A percentile compares a stretch with the other conserved stretches of the same genome.
phyloP scores from a whole-genome alignment of 2,888 invertebrate genomes.

The Ectobius pallidus region DNA sequence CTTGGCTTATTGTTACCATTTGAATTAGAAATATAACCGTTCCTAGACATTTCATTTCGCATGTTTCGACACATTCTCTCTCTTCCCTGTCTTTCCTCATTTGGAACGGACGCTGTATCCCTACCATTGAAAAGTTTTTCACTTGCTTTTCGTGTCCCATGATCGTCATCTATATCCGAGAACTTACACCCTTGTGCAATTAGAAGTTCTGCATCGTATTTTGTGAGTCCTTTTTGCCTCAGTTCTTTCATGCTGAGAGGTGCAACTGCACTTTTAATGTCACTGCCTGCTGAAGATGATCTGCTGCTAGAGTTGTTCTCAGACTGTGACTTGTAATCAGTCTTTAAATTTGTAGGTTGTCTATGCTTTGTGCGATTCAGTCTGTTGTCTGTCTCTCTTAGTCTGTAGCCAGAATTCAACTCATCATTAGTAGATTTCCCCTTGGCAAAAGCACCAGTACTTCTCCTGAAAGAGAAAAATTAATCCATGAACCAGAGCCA shows the following conservation, averaged over 20 bases:
- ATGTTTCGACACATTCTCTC: constrained; percentile 44
- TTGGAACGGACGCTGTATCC: not conserved
- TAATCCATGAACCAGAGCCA: too few species aligned
- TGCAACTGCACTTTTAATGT: constrained; percentile 60
- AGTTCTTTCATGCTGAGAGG: constrained; percentile 85
- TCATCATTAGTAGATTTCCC: constrained; percentile 65
- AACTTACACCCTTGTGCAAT: constrained; percentile 81
- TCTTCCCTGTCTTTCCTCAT: constrained; percentile 19
- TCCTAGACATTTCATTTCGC: constrained; percentile 15
- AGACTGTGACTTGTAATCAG: constrained; percentile 36
- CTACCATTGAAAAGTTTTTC: constrained; percentile 35
- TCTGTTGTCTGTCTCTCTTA: constrained; percentile 94
- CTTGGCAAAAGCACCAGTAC: constrained; percentile 87
- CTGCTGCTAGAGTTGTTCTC: constrained; percentile 39
- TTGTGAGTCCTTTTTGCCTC: constrained; percentile 83
- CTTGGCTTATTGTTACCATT: constrained; percentile 4
- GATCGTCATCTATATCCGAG: constrained; percentile 62
- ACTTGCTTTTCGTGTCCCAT: constrained; percentile 32
- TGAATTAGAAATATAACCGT: not conserved
- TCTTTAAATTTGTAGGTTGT: constrained; percentile 47
- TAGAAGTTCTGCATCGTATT: constrained; percentile 85
- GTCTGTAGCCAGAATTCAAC: constrained; percentile 74
- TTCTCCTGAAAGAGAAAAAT: constrained; percentile 63
- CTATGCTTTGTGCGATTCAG: constrained; percentile 81
- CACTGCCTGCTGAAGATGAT: constrained; percentile 41